Base-by-base conservation (phyloP, 1,140 invertebrate species). In the Rhagoletis zephyria region DNA sequence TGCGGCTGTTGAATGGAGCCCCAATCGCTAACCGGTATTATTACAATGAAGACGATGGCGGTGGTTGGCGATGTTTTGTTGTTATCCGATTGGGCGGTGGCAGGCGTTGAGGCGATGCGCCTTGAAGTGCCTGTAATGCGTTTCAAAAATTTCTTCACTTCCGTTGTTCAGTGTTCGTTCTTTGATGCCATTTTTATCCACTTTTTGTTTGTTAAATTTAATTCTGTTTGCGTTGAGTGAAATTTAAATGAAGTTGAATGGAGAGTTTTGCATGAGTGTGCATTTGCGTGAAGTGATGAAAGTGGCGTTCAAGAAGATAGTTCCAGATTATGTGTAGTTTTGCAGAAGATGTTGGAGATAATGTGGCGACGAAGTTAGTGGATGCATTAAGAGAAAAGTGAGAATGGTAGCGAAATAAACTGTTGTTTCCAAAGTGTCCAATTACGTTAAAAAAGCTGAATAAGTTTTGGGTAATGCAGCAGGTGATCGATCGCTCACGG, bases 121-220 rank as follows among this genome's bases (percentile, higher is more conserved):
- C 74, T 81, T 51, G 48, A 81, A 81, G 74, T 81, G 74, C n/a
- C 19, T 56, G 48, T 81, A 81, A 81, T 81, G 74, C 48, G 48
- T 81, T 81, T 81, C 42, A 81, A 81, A 81, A 81, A 81, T 56
- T 81, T 51, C 51, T 81, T 81, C 48, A 51, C 70, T 74, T 51
- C 42, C 42, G 45, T 48, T 48, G 16, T 12, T 42, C 3, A 7
- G 14, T 48, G 45, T 30, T 48, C n/a, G 3, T 16, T 12, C 40
- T 45, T 10, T 42, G 42, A 12, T 77, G 14, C n/a, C 48, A 16
- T 19, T 77, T 77, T 48, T 56, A 51, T 56, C 48, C 16, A 30
- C 12, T 56, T 81, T 81, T 81, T 81, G 74, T 56, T 81, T 81
- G 74, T 81, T 56, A 30, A 81, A 81, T 81, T 81, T 81, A 56